Conservation (phyloP, 2,797 vertebrate species). For the Chaenodraco wilsoni region DNA sequence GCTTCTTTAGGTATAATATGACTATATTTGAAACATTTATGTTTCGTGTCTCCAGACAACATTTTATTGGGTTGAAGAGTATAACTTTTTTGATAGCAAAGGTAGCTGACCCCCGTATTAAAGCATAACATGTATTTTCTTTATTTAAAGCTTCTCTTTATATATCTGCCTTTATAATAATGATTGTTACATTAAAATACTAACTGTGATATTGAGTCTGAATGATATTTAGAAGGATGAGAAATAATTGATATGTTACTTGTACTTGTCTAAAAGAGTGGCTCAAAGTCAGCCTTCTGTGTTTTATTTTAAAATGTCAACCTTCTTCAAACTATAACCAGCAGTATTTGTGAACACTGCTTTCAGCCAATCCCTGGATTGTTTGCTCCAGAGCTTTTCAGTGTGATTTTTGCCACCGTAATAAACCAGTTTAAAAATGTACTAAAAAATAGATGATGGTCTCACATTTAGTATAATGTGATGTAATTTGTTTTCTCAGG, state of each 20-base stretch:
- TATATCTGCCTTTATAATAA: neutral
- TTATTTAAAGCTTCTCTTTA: neutral
- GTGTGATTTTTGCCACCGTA: neutral
- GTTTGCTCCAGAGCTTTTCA: neutral
- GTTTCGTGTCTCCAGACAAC: too few species aligned
- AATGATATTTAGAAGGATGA: neutral
- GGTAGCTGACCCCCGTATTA: too few species aligned
- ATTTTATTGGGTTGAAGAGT: too few species aligned
- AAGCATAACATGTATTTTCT: too few species aligned
- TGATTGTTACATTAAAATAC: neutral
- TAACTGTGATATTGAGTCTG: neutral
- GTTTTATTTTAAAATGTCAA: neutral
- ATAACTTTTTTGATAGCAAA: too few species aligned
- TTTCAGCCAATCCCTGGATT: neutral
- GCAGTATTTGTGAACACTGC: neutral
- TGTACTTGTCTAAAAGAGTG: too few species aligned
- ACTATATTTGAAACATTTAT: too few species aligned
- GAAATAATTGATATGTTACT: too few species aligned
- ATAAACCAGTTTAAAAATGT: neutral
- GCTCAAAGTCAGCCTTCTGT: neutral
- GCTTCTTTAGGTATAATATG: too few species aligned
- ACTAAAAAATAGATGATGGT: neutral
- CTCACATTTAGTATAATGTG: neutral
- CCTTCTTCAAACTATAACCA: neutral
- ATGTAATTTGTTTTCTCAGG: slow-evolving; percentile 61